A percentile compares a stretch with the other conserved stretches of the same genome.
phyloP scores from a whole-genome alignment of 2,888 invertebrate genomes.

The Odontomyia ornata region DNA sequence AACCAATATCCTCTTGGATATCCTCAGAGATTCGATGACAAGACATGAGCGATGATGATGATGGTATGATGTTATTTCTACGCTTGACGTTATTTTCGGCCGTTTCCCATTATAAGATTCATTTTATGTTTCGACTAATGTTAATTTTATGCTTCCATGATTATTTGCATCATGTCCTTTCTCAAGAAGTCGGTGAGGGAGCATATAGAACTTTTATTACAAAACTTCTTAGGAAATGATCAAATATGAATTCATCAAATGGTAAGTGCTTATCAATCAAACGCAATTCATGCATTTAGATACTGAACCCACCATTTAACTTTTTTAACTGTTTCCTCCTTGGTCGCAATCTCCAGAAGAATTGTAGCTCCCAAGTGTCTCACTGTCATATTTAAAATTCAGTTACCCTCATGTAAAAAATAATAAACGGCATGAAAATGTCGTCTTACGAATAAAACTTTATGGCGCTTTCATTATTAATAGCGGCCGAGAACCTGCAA shows the following conservation, averaged over 20 bases:
- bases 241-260: no score
- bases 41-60: slow-evolving; percentile 38
- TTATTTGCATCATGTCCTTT: not conserved
- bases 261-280: no score
- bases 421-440: slow-evolving; percentile 28
- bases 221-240: no score
- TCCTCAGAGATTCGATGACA: slow-evolving; percentile 48
- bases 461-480: slow-evolving; percentile 42
- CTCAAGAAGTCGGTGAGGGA: no score
- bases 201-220: no score
- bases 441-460: slow-evolving; percentile 40
- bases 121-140: slow-evolving; percentile 39
- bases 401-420: slow-evolving; percentile 23
- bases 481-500: slow-evolving; percentile 35
- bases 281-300: not conserved
- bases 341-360: not conserved
- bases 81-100: slow-evolving; percentile 30
- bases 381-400: slow-evolving; percentile 39
- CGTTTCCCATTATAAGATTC: slow-evolving; percentile 47
- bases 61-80: not conserved
- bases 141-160: slow-evolving; percentile 48
- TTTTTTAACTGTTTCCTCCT: not conserved
- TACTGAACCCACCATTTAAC: not conserved
- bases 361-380: slow-evolving; percentile 27
- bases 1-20: slow-evolving; percentile 12